Evolutionary conservation across 2,888 invertebrate species (phyloP).

Genomic region (Heliconius aoede): DNA sequence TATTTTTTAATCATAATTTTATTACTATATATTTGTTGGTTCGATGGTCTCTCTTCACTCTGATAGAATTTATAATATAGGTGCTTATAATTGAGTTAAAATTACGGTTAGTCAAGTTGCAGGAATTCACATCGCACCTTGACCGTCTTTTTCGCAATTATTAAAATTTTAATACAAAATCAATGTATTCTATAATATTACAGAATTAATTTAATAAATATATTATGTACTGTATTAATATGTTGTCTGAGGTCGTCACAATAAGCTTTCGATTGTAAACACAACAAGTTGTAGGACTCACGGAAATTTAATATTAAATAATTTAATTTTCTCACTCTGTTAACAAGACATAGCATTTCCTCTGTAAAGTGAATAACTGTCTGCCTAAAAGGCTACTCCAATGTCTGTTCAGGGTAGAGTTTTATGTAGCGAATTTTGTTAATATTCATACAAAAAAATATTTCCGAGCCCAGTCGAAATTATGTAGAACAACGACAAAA

Average conservation of each 20-base stretch:
- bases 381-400: slow-evolving; percentile 19
- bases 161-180: no score
- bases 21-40: no score
- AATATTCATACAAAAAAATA: slow-evolving; percentile 1
- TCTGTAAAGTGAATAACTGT: slow-evolving; percentile 23
- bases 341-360: no score
- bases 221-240: no score
- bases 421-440: slow-evolving; percentile 7
- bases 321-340: not conserved
- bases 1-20: not conserved
- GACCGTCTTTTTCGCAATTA: not conserved
- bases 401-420: slow-evolving; percentile 15
- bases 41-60: slow-evolving; percentile 24
- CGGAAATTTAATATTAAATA: not conserved
- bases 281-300: no score
- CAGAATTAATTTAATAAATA: no score
- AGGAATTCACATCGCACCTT: slow-evolving; percentile 50
- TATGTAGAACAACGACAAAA: no score
- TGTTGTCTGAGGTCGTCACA: no score
- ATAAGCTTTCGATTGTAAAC: no score
- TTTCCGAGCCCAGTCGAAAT: not conserved
- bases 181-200: not conserved
- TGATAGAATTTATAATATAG: slow-evolving; percentile 48
- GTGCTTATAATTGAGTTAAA: slow-evolving; percentile 60
- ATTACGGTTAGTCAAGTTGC: slow-evolving; percentile 60